These are phyloP conservation scores for Perccottus glenii DNA, from an alignment of 2,113 vertebrate species.

Conservation along the genomic window DNA sequence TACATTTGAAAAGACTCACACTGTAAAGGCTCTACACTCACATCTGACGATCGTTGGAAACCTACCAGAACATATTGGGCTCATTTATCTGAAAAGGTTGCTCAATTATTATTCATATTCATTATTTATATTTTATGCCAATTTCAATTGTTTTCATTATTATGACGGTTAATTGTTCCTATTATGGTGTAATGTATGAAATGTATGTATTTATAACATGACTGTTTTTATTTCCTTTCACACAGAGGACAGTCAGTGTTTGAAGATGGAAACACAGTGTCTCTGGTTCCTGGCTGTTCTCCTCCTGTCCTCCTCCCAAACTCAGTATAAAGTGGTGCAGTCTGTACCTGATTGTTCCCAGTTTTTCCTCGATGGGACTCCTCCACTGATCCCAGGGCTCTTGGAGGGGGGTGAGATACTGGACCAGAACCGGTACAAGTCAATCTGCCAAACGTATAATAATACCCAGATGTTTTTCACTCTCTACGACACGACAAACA, in stretches of 20 bases:
- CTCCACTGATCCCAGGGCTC: conserved; percentile 29
- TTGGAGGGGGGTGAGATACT: conserved; percentile 9
- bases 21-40: too few relatives aligned
- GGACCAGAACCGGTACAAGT: conserved; percentile 43
- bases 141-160: too few relatives aligned
- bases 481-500: conserved; percentile 39
- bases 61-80: too few relatives aligned
- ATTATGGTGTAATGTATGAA: too few relatives aligned
- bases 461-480: conserved; percentile 28
- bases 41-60: too few relatives aligned
- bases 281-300: background rate
- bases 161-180: too few relatives aligned
- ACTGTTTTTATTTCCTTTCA: too few relatives aligned
- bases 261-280: background rate
- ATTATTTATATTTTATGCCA: too few relatives aligned
- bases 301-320: conserved; percentile 1
- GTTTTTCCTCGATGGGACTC: conserved; percentile 17
- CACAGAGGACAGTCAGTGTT: background rate
- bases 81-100: too few relatives aligned
- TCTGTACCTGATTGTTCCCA: conserved; percentile 17
- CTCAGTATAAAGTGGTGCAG: conserved; percentile 5
- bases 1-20: too few relatives aligned
- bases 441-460: conserved; percentile 42
- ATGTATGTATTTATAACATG: too few relatives aligned
- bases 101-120: too few relatives aligned